Evolutionary conservation across 92 coral and sea anemone genomes (phyloP).

Genomic region (Parazoanthus atlanticus): DNA sequence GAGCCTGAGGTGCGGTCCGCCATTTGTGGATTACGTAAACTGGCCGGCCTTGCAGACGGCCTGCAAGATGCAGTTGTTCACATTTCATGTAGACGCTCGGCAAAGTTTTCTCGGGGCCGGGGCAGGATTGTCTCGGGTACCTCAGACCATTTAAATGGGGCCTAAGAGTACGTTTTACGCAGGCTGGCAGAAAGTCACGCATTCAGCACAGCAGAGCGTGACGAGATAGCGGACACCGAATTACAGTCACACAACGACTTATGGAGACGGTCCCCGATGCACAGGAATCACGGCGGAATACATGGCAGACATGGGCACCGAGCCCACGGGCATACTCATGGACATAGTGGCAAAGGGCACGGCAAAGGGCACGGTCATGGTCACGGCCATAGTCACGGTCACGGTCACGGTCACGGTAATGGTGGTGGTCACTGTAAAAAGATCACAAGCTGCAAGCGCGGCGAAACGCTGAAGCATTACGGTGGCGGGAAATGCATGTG

Average conservation of each 20-base stretch:
- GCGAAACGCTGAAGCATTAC: not conserved
- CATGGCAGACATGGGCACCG: not conserved
- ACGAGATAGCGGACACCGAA: not conserved
- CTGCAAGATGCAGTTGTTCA: no score
- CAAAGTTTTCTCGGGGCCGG: no score
- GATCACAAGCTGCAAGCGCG: not conserved
- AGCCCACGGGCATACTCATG: not conserved
- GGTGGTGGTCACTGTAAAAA: not conserved
- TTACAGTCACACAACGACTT: not conserved
- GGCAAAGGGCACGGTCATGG: not conserved
- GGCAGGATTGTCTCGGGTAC: no score
- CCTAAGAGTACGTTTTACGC: not conserved
- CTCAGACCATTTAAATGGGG: no score
- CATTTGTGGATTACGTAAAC: no score
- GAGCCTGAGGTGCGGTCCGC: no score
- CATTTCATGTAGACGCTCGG: no score
- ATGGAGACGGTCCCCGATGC: slow-evolving; percentile 18
- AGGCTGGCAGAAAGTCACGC: slow-evolving; percentile 16
- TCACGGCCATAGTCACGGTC: not conserved
- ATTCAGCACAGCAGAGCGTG: slow-evolving; percentile 28
- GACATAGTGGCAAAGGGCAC: not conserved
- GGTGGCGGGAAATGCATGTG: slow-evolving; percentile 15
- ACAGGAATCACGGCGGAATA: not conserved
- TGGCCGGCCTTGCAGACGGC: no score
- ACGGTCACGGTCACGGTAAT: not conserved